Evolutionary conservation across 64 coral and sea anemone genomes (phyloP), one percentile per base, ranked within the genome.

Genomic region (Porites lutea): DNA sequence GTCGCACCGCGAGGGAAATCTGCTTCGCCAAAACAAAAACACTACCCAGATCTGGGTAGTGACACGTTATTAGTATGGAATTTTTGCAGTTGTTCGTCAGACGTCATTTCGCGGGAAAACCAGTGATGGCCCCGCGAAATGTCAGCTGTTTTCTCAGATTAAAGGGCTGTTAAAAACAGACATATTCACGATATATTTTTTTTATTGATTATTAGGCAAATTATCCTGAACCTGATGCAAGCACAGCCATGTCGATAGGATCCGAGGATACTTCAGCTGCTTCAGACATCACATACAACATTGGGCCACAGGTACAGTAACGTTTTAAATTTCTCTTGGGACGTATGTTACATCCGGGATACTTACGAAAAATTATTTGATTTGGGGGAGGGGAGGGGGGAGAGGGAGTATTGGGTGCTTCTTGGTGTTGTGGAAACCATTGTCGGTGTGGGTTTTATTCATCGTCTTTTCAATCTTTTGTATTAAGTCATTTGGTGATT

Each of bases 151-250:
- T 79, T 9, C 7, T 3, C 8, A 70, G 27, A 70, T 9, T 2
- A 54, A 73, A 57, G 13, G 5, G 9, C n/a, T 48, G 8, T 21
- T 8, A 18, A 37, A 12, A n/a, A 16, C 27, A 0, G 27, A n/a
- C 13, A 13, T 23, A 23, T 45, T 86, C 14, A 86, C 8, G 49
- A 66, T 48, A 68, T 86, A 49, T 92, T 48, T 50, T 44, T 67
- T 5, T 12, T 57, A 27, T 76, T 23, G 47, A 44, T 43, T 66
- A 65, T 18, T 57, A 93, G 91, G 66, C 46, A 49, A 89, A 86
- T 18, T 61, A 82, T 16, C 94, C 76, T 14, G 94, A 95, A 73
- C 94, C 94, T 14, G 94, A 95, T 66, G 66, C 89, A 47, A 51
- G 44, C 55, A 87, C 77, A 43, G 94, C 94, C 13, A 88, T 95